Percentiles rank a stretch among this genome's conserved stretches.
Conservation (phyloP, 2,888 invertebrate species). For the Brachyptera putata region DNA sequence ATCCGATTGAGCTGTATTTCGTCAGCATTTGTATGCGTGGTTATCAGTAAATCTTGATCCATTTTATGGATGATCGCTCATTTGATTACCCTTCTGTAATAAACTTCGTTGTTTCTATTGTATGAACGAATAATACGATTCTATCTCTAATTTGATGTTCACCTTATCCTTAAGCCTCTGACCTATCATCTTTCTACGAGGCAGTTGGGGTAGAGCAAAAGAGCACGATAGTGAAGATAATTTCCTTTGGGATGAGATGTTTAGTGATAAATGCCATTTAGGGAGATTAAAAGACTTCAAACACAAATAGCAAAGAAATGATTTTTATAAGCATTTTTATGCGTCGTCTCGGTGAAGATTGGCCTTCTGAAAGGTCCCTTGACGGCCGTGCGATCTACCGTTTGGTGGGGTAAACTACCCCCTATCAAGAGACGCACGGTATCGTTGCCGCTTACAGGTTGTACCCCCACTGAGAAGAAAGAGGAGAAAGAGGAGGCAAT, state of each 20-base stretch:
- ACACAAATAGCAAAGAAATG: slow-evolving; percentile 19
- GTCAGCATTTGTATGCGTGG: too few relatives aligned
- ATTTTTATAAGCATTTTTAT: slow-evolving; percentile 21
- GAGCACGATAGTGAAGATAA: too few relatives aligned
- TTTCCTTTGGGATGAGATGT: slow-evolving; percentile 16
- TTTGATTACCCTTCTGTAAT: too few relatives aligned
- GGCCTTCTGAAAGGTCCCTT: slow-evolving; percentile 4
- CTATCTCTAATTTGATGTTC: too few relatives aligned
- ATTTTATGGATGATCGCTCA: too few relatives aligned
- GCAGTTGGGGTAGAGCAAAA: neutral
- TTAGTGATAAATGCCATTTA: slow-evolving; percentile 16
- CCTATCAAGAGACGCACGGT: neutral
- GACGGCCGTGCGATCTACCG: neutral
- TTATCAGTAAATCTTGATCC: too few relatives aligned
- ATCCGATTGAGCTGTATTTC: too few relatives aligned
- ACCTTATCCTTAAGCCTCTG: too few relatives aligned
- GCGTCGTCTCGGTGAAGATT: neutral
- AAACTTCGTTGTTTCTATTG: too few relatives aligned
- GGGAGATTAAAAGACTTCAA: slow-evolving; percentile 16
- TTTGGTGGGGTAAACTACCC: neutral
- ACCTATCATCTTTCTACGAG: too few relatives aligned
- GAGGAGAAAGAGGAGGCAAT: too few relatives aligned
- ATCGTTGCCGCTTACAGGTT: neutral
- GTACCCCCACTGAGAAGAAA: neutral
- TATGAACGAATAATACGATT: too few relatives aligned